Base-by-base conservation (phyloP, 2,113 vertebrate genomes). In the Poeciliopsis occidentalis region DNA sequence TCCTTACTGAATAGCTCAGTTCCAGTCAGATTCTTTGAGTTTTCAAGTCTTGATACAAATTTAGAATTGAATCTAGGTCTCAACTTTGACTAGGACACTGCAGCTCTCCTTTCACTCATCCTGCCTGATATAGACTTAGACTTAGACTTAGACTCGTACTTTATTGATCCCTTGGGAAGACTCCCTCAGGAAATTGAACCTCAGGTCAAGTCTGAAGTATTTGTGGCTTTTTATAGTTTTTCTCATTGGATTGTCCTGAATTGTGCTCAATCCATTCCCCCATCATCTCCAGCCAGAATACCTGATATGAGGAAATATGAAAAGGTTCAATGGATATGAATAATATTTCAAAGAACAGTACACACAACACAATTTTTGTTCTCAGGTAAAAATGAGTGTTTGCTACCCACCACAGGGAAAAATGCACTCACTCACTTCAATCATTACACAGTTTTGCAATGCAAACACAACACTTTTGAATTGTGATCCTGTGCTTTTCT, bases 401-500 rank as follows among this genome's bases (percentile, higher is more conserved):
- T 19, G 22, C 44, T 75, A 26, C 17, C 22, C 37, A 71, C 54
- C 63, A 32, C 73, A 41, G 44, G 74, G 47, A 15, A 13, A 69
- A 80, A 41, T 13, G 51, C 51, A 8, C 12, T 34, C 24, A 57
- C 64, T 89, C 24, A 8, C 32, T 87, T 85, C 80, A 85, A 90
- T 82, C 68, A 77, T 81, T 75, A 61, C 39, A 64, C 51, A 60
- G 60, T 75, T 75, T 51, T 60, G 34, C 80, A 67, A 82, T 84
- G 75, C 66, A 80, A 62, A 68, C 63, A 60, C 74, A 77, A 76
- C 76, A 73, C 75, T 83, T 91, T 79, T 82, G 72, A 87, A 64
- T 87, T 80, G 85, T 92, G 88, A 89, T 90, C 75, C 51, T 77
- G 64, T 85, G 84, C 81, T 86, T 84, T 73, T 89, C 29, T 69